phyloP scores from a whole-genome alignment of 2,797 vertebrate species.

The Anisognathus igniventris region DNA sequence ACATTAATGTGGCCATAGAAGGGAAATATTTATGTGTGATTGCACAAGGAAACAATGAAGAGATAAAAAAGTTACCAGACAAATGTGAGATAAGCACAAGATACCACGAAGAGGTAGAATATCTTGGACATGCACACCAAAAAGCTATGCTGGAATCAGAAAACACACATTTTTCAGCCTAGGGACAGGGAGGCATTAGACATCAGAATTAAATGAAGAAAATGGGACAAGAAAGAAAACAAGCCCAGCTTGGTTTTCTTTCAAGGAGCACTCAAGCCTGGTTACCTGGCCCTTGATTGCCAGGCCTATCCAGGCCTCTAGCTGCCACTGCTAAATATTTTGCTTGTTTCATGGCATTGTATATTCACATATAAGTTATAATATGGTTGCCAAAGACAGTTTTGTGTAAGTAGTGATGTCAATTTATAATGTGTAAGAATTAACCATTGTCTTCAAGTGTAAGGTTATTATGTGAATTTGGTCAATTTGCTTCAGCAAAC shows the following conservation, averaged over 20 bases:
- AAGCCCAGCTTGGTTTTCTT: background rate
- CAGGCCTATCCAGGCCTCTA: background rate
- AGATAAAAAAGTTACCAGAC: background rate
- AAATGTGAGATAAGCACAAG: background rate
- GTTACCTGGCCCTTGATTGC: background rate
- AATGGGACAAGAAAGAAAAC: background rate
- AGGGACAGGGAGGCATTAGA: rapidly evolving
- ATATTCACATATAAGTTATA: background rate
- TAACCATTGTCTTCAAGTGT: background rate
- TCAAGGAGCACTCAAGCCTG: background rate
- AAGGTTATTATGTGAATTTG: rapidly evolving
- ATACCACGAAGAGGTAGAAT: background rate
- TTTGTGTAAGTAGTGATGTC: background rate
- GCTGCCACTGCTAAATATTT: background rate
- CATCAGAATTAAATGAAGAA: background rate
- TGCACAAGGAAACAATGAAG: background rate
- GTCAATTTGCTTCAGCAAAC: background rate
- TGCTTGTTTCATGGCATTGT: background rate
- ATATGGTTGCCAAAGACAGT: background rate
- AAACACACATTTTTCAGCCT: rapidly evolving
- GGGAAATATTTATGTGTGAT: too few species aligned
- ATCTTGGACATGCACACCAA: background rate
- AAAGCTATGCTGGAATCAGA: background rate
- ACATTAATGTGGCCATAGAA: background rate
- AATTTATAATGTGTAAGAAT: background rate